Base-by-base conservation (phyloP, 2,113 vertebrate species). In the Mastomys natalensis region DNA sequence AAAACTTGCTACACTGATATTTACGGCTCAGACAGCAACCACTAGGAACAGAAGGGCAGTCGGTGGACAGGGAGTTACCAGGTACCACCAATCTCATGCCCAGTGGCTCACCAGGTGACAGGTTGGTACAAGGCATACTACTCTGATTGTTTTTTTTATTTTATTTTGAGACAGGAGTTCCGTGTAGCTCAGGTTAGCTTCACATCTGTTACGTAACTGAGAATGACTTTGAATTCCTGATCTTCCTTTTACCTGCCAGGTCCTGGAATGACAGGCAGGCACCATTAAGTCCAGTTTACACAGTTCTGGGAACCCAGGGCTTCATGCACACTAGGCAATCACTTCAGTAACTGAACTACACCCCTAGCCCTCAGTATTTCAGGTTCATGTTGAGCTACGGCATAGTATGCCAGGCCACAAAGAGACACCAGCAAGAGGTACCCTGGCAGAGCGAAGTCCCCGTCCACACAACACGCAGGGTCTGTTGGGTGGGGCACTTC, bases 401-500 rank as follows among this genome's bases (percentile, higher is more conserved):
- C 0, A 1, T 16, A 13, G 62, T 1, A 55, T 45, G 51, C 45
- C 48, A 12, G 62, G 62, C 6, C 22, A 24, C 16, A 17, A 8
- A 6, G 60, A 29, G 26, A 48, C 3, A 3, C 40, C 34, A 3
- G 43, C 2, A 1, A 5, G 37, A 2, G 72, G 4, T 3, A 4
- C 9, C 7, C 21, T 3, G n/a, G 40, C 22, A 15, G 9, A 34
- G 5, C 0, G 21, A 31, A 37, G 92, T 29, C 16, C 58, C 37
- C 12, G 16, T 16, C 1, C 0, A 29, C 0, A 4, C 45, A 12
- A 74, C 11, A 4, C 5, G 2, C 0, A 0, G 34, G 43, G 53
- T 26, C 80, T 26, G 13, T 43, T 16, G 13, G n/a, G 60, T 10
- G 45, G 58, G 10, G 29, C 29, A 17, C 1, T 53, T 68, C 40